A percentile compares a stretch with the other conserved stretches of the same genome.
Evolutionary conservation across 2,888 invertebrate genomes (phyloP).

Genomic region (Tipula unca): DNA sequence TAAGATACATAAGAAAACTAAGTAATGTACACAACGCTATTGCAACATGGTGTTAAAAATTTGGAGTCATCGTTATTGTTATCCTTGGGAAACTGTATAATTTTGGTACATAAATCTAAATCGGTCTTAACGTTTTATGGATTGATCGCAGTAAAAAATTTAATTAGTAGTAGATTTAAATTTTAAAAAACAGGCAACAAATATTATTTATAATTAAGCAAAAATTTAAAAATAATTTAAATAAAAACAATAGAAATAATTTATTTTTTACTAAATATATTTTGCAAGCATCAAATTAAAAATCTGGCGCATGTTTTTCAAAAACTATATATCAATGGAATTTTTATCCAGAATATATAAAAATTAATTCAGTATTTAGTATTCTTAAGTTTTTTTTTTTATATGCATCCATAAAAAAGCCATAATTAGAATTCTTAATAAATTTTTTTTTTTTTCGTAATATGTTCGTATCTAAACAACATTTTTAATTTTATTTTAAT

Average conservation of each 20-base stretch:
- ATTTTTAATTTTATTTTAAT: neutral
- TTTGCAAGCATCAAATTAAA: neutral
- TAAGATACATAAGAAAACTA: no score
- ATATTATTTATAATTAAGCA: neutral
- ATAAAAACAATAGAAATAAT: neutral
- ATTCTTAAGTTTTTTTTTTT: neutral
- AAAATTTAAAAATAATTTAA: neutral
- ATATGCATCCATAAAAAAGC: slow-evolving; percentile 15
- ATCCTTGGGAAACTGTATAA: no score
- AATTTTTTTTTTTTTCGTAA: neutral
- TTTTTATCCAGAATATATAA: no score
- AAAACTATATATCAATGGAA: neutral
- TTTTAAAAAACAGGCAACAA: neutral
- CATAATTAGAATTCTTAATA: slow-evolving; percentile 20
- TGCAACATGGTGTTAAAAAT: no score
- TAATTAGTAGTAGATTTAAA: no score
- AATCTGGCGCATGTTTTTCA: neutral
- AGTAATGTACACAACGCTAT: no score
- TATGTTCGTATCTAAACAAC: neutral
- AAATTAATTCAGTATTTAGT: neutral
- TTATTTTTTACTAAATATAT: neutral
- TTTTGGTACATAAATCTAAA: no score
- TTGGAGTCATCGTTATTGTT: no score
- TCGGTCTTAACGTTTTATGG: no score
- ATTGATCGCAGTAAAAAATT: no score